Conservation (phyloP, 2,113 vertebrate species). For the Epinephelus lanceolatus region DNA sequence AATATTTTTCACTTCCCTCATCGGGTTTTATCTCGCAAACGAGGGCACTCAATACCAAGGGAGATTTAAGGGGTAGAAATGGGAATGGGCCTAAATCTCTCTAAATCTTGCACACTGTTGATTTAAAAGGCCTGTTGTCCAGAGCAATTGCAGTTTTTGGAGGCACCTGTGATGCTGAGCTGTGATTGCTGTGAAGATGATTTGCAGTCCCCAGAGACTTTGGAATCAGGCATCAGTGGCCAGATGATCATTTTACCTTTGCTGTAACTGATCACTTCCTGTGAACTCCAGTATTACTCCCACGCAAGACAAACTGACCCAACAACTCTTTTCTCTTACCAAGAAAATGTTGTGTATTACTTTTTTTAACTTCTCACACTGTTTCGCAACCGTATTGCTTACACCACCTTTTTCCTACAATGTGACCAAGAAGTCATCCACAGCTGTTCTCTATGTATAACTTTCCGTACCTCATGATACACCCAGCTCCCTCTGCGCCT, state of each 20-base stretch:
- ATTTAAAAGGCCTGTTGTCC: too few relatives aligned
- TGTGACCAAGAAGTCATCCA: conserved; percentile 21
- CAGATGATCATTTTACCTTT: not conserved
- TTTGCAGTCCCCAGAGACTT: not conserved
- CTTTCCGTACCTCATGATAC: conserved; percentile 35
- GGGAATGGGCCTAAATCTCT: too few relatives aligned
- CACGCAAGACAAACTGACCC: not conserved
- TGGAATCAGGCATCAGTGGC: not conserved
- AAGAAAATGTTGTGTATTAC: not conserved
- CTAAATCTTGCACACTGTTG: too few relatives aligned
- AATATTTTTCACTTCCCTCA: too few relatives aligned
- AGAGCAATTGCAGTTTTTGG: not conserved
- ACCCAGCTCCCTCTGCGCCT: conserved; percentile 38
- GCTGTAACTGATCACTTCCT: not conserved
- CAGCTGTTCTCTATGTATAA: conserved; percentile 47
- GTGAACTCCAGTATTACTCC: not conserved
- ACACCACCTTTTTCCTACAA: not conserved
- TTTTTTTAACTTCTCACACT: not conserved
- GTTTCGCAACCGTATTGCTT: not conserved
- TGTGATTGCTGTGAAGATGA: not conserved
- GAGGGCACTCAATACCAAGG: too few relatives aligned
- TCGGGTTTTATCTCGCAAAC: too few relatives aligned
- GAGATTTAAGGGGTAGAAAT: too few relatives aligned
- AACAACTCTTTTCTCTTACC: not conserved
- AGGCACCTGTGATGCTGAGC: not conserved